Conservation (phyloP, 2,797 vertebrate species). For the Balearica regulorum region DNA sequence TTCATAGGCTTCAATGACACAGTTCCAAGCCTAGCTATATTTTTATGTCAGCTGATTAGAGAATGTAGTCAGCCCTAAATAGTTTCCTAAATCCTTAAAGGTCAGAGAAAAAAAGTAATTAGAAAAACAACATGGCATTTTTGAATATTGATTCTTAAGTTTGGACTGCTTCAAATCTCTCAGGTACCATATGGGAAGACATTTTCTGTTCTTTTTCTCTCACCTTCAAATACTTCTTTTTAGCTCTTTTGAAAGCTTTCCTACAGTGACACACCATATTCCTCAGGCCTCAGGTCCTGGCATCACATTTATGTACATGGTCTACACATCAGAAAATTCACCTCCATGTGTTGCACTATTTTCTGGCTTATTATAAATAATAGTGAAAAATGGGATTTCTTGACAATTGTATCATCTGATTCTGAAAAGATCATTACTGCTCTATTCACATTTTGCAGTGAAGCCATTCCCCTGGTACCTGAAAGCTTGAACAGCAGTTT, state of each 20-base stretch:
- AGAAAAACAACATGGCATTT: not conserved
- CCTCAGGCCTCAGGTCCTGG: not conserved
- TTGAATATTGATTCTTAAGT: not conserved
- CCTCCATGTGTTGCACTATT: not conserved
- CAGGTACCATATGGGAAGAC: not conserved
- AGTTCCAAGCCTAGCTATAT: not conserved
- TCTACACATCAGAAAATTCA: not conserved
- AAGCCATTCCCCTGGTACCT: not conserved
- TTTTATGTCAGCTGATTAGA: not conserved
- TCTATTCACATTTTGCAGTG: not conserved
- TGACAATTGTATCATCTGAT: not conserved
- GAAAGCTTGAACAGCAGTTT: not conserved
- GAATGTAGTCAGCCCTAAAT: not conserved
- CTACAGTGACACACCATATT: not conserved
- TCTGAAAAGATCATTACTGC: not conserved
- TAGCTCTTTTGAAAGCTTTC: not conserved
- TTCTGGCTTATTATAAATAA: not conserved
- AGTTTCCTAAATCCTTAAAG: not conserved
- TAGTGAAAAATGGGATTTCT: not conserved
- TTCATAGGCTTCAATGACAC: not conserved
- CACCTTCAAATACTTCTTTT: not conserved
- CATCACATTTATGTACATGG: rapidly evolving
- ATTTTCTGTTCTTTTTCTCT: not conserved
- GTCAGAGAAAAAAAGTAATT: not conserved
- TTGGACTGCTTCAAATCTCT: not conserved